A percentile compares a stretch with the other conserved stretches of the same genome.
Evolutionary conservation across 92 coral and sea anemone species (phyloP).

Genomic region (Parazoanthus atlanticus): DNA sequence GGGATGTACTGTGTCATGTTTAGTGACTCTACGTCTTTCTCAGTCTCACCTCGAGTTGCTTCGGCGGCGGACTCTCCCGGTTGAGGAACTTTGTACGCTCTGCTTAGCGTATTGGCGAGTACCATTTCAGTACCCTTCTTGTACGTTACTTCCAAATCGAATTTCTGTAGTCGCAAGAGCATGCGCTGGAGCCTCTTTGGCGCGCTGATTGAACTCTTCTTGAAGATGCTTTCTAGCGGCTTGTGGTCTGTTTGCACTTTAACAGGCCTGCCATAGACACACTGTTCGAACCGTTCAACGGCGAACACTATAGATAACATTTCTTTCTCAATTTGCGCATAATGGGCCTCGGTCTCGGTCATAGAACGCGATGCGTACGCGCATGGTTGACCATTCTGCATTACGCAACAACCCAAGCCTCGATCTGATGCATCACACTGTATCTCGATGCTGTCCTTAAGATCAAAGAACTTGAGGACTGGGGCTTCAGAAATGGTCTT

Average conservation of each 20-base stretch:
- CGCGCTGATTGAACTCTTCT: background rate
- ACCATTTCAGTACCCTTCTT: slow-evolving; percentile 50
- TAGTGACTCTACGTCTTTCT: slow-evolving; percentile 36
- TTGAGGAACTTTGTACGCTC: slow-evolving; percentile 28
- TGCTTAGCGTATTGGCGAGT: slow-evolving; percentile 49
- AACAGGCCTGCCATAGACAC: slow-evolving; percentile 28
- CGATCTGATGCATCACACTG: slow-evolving; percentile 46
- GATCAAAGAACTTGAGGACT: slow-evolving; percentile 30
- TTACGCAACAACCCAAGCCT: slow-evolving; percentile 23
- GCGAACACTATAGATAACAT: slow-evolving; percentile 35
- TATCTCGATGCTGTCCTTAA: slow-evolving; percentile 7
- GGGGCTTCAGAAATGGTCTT: slow-evolving; percentile 16
- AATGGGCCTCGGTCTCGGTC: slow-evolving; percentile 46
- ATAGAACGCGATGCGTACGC: slow-evolving; percentile 31
- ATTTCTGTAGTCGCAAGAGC: slow-evolving; percentile 2
- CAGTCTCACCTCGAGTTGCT: slow-evolving; percentile 25
- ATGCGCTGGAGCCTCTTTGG: background rate
- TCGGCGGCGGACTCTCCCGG: slow-evolving; percentile 11
- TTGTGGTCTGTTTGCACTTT: slow-evolving; percentile 28
- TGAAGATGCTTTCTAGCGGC: slow-evolving; percentile 17
- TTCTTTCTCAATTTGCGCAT: slow-evolving; percentile 53
- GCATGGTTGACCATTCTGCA: slow-evolving; percentile 40
- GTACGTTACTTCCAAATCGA: slow-evolving; percentile 46
- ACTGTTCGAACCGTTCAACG: slow-evolving; percentile 39
- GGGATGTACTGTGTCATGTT: slow-evolving; percentile 46